A percentile compares a stretch with the other conserved stretches of the same genome.
Conservation (phyloP, 2,888 invertebrate species). For the Calliopum simillimum region DNA sequence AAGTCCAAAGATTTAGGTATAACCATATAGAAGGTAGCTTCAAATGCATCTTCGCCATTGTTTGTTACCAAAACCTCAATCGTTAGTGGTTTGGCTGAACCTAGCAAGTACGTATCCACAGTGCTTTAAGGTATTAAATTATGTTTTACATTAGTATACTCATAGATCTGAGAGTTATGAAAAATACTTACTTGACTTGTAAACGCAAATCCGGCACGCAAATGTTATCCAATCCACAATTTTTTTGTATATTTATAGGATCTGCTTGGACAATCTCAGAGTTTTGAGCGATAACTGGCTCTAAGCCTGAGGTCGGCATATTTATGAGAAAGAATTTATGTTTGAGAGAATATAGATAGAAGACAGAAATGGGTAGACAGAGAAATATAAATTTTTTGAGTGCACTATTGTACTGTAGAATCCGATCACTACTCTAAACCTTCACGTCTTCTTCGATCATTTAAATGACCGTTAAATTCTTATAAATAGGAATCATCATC, state of each 20-base stretch:
- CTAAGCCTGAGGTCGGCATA: no score
- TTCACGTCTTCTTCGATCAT: constrained; percentile 63
- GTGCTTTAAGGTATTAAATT: constrained; percentile 70
- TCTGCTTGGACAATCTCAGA: constrained; percentile 76
- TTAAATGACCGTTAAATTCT: constrained; percentile 63
- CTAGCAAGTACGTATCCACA: constrained; percentile 82
- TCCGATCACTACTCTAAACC: no score
- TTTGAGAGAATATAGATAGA: no score
- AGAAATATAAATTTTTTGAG: no score
- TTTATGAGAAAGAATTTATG: no score
- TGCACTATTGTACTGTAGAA: no score
- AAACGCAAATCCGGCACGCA: constrained; percentile 92
- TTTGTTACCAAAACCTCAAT: constrained; percentile 88
- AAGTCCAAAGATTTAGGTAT: constrained; percentile 82
- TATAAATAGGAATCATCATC: constrained; percentile 90
- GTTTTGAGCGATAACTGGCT: constrained; percentile 82
- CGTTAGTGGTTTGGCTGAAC: constrained; percentile 81
- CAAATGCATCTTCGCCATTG: constrained; percentile 92
- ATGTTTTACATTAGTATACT: background rate
- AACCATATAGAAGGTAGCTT: constrained; percentile 83
- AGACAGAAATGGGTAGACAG: no score
- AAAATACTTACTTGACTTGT: constrained; percentile 72
- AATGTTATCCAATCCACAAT: constrained; percentile 92
- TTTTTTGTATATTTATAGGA: constrained; percentile 87
- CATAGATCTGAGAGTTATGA: background rate